Conservation (phyloP, 2,888 invertebrate species). For the Drosophila kambysellisi region DNA sequence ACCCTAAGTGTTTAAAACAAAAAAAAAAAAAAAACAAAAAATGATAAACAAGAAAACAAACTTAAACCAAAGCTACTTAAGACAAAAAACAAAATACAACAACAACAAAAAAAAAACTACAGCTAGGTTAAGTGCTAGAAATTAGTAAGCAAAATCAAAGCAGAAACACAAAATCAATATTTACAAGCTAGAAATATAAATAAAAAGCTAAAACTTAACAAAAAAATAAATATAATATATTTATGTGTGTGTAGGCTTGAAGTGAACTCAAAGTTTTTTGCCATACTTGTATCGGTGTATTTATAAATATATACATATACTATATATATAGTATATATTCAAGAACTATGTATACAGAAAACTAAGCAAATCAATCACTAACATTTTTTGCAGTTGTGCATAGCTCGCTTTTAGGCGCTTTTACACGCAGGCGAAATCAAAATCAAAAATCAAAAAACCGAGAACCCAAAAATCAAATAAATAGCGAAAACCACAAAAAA, state of each 20-base stretch:
- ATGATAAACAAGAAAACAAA: conserved; percentile 55
- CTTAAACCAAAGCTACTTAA: conserved; percentile 63
- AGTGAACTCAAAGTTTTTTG: conserved; percentile 65
- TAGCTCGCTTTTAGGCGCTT: conserved; percentile 79
- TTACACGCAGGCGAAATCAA: conserved; percentile 71
- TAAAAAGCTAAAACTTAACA: conserved; percentile 31
- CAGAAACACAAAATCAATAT: conserved; percentile 44
- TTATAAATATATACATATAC: conserved; percentile 52
- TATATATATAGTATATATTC: conserved; percentile 37
- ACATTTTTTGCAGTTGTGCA: conserved; percentile 67
- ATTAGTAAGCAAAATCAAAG: conserved; percentile 41
- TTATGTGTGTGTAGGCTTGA: conserved; percentile 73
- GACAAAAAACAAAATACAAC: conserved; percentile 27
- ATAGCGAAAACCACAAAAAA: conserved; percentile 19
- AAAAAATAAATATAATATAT: conserved; percentile 24
- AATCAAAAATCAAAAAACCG: neutral
- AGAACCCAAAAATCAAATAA: conserved; percentile 8
- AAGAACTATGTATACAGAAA: conserved; percentile 41
- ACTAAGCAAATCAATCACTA: conserved; percentile 57
- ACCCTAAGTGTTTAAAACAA: conserved; percentile 69
- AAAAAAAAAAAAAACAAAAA: conserved; percentile 54
- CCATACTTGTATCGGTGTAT: conserved; percentile 64
- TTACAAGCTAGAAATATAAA: conserved; percentile 63
- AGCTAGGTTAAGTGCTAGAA: conserved; percentile 48
- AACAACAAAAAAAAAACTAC: conserved; percentile 34